Conservation (phyloP, 1,140 invertebrate species). For the Zaprionus gabonicus region DNA sequence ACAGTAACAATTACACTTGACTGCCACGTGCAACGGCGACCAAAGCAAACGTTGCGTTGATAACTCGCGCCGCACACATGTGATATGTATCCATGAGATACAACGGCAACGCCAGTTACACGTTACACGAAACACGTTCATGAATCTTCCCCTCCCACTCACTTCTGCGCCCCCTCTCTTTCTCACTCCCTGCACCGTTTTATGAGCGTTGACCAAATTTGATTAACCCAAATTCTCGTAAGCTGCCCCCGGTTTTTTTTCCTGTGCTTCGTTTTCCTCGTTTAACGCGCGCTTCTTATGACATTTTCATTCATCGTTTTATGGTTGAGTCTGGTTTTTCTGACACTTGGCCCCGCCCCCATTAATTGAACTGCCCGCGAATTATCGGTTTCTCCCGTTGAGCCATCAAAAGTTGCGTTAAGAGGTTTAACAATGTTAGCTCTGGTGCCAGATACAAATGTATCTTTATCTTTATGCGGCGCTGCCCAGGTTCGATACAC, state of each 20-base stretch:
- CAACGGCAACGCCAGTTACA: constrained; percentile 21
- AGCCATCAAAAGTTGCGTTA: constrained; percentile 35
- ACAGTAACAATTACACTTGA: not conserved
- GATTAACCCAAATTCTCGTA: constrained; percentile 73
- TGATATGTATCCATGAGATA: constrained; percentile 46
- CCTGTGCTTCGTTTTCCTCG: constrained; percentile 27
- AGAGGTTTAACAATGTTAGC: constrained; percentile 25
- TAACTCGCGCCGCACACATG: constrained; percentile 42
- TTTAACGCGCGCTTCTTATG: constrained; percentile 36
- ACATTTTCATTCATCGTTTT: constrained; percentile 74
- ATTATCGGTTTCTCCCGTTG: constrained; percentile 34
- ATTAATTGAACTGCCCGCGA: constrained; percentile 25
- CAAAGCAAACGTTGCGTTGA: constrained; percentile 22
- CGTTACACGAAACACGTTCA: not conserved
- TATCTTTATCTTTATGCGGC: constrained; percentile 17
- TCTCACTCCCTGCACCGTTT: constrained; percentile 13
- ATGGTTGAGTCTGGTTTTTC: constrained; percentile 26
- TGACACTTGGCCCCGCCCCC: not conserved
- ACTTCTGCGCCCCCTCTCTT: not conserved
- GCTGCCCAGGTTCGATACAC: constrained; percentile 10
- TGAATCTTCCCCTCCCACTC: not conserved
- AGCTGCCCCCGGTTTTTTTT: constrained; percentile 34
- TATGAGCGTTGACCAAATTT: constrained; percentile 64
- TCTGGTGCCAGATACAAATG: constrained; percentile 14
- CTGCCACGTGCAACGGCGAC: not conserved